Evolutionary conservation across 2,113 vertebrate genomes (phyloP).

Genomic region (Megaceryle maxima): DNA sequence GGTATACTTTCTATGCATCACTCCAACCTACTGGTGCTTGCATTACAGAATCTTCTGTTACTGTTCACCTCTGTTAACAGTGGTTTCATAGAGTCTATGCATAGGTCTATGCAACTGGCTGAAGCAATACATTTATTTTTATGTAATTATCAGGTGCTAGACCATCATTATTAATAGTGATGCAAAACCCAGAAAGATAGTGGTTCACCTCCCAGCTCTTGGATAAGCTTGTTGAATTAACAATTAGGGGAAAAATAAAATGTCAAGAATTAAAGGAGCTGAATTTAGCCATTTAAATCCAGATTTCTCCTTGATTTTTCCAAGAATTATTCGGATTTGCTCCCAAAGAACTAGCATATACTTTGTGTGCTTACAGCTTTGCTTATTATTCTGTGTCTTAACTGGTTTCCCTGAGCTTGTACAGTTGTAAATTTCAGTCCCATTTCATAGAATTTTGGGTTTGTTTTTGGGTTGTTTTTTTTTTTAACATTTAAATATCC

Average conservation of each 20-base stretch:
- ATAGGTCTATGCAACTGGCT: not conserved
- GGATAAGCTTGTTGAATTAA: not conserved
- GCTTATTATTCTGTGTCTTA: not conserved
- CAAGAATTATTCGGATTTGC: not conserved
- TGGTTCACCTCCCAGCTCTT: not conserved
- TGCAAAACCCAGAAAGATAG: not conserved
- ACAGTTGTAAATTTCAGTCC: not conserved
- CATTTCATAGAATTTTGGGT: not conserved
- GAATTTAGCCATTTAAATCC: not conserved
- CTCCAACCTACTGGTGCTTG: not conserved
- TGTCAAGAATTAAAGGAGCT: not conserved
- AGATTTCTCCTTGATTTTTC: not conserved
- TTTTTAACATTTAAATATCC: not conserved
- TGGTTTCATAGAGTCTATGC: not conserved
- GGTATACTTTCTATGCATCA: not conserved
- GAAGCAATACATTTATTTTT: not conserved
- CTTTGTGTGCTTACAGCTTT: not conserved
- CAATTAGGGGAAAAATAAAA: not conserved
- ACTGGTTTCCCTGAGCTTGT: not conserved
- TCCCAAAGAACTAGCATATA: not conserved
- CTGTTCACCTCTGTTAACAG: not conserved
- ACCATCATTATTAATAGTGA: not conserved
- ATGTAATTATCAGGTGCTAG: not conserved
- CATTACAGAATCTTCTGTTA: not conserved
- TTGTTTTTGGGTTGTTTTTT: no score